These are phyloP conservation scores for Aspidiotus destructor DNA, from an alignment of 2,888 invertebrate genomes.

Conservation along the genomic window DNA sequence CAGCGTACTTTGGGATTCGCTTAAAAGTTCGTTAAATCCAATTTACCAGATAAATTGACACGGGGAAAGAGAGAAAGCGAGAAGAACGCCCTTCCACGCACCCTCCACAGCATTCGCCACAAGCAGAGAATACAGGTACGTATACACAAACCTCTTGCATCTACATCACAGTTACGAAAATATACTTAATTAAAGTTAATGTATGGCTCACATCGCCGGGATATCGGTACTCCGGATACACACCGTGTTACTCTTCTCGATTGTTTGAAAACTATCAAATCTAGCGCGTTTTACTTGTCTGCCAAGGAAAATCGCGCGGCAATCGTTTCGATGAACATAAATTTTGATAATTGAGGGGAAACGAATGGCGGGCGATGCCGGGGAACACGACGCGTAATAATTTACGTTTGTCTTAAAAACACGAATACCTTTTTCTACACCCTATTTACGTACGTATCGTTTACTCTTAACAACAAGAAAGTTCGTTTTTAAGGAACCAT, in stretches of 20 bases:
- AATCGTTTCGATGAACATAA: background rate
- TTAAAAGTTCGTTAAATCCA: constrained; percentile 28
- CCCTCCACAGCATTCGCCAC: constrained; percentile 1
- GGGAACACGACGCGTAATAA: background rate
- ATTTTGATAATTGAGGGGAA: constrained; percentile 2
- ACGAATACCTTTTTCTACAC: no score
- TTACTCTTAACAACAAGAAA: no score
- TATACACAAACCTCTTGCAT: constrained; percentile 4
- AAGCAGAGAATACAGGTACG: background rate
- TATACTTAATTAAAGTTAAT: constrained; percentile 27
- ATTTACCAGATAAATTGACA: constrained; percentile 25
- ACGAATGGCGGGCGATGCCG: background rate
- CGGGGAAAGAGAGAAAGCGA: background rate
- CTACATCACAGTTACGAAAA: constrained; percentile 11
- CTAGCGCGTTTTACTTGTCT: background rate
- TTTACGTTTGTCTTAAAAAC: background rate
- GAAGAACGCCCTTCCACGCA: background rate
- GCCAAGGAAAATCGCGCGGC: background rate
- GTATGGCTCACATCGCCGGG: constrained; percentile 17
- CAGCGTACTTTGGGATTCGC: constrained; percentile 6
- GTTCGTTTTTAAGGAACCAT: no score
- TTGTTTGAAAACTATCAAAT: constrained; percentile 26
- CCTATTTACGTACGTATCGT: no score
- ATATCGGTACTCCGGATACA: constrained; percentile 5
- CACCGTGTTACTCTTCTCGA: constrained; percentile 9